Conservation (phyloP, 2,113 vertebrate species). For the Phalacrocorax aristotelis region DNA sequence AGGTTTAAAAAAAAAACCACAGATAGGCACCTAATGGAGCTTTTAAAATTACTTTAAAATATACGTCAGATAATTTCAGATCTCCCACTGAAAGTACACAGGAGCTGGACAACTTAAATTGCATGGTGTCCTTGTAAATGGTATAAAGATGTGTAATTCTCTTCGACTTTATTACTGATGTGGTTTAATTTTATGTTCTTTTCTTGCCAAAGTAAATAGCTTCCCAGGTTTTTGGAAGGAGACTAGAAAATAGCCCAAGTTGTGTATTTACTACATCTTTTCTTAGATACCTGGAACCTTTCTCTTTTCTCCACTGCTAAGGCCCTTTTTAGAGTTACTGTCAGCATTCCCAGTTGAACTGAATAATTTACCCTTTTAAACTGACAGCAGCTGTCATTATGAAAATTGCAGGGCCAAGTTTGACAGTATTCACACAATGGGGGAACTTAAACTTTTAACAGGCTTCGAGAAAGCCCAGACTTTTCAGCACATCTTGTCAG, state of each 20-base stretch:
- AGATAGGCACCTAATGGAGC: background rate
- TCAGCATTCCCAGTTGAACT: slow-evolving; percentile 61
- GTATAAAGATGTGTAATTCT: background rate
- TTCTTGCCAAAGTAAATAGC: background rate
- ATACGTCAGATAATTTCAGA: rapidly evolving
- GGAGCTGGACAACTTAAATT: background rate
- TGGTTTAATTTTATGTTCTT: background rate
- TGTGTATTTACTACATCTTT: background rate
- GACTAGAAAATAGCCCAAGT: background rate
- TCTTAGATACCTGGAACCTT: background rate
- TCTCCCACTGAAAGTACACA: background rate
- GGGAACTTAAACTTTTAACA: slow-evolving; percentile 66
- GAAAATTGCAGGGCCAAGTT: slow-evolving; percentile 63
- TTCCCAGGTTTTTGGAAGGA: background rate
- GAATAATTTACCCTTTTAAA: slow-evolving; percentile 67
- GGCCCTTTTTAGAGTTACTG: slow-evolving; percentile 30
- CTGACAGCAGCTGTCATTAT: slow-evolving; percentile 75
- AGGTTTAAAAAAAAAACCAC: background rate
- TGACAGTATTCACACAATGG: slow-evolving; percentile 65
- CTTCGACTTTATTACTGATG: background rate
- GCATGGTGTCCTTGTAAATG: background rate
- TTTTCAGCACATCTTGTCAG: slow-evolving; percentile 71
- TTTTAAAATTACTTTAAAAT: background rate
- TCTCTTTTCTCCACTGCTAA: background rate
- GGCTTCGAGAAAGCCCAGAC: slow-evolving; percentile 59